Conservation (phyloP, 2,797 vertebrate species). For the Melanotaenia trifasciata region DNA sequence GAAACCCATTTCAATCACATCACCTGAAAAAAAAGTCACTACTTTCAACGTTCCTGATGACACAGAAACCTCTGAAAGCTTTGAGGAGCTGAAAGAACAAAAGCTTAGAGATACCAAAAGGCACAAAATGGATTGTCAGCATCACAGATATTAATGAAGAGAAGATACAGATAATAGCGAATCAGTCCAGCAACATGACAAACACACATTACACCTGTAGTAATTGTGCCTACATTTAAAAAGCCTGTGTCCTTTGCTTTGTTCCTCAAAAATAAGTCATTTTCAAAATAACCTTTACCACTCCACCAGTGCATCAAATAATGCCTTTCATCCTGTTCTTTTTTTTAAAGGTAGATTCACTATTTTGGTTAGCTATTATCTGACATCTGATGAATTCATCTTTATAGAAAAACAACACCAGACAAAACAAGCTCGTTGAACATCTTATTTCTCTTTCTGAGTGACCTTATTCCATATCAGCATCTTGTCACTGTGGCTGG, state of each 20-base stretch:
- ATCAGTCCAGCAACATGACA: slow-evolving; percentile 5
- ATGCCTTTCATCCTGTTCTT: background rate
- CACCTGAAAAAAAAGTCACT: slow-evolving; percentile 19
- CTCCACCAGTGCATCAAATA: slow-evolving; percentile 17
- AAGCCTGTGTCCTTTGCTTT: slow-evolving; percentile 7
- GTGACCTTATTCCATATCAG: slow-evolving; percentile 35
- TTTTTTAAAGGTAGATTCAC: background rate
- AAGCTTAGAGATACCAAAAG: background rate
- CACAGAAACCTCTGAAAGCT: slow-evolving; percentile 15
- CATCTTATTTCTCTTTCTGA: slow-evolving; percentile 12
- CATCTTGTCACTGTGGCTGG: slow-evolving; percentile 33
- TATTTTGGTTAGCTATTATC: background rate
- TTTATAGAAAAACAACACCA: background rate
- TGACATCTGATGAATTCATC: background rate
- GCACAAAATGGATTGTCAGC: background rate
- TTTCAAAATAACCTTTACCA: slow-evolving; percentile 15
- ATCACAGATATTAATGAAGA: slow-evolving; percentile 12
- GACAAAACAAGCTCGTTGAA: slow-evolving; percentile 1
- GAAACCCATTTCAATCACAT: slow-evolving; percentile 1
- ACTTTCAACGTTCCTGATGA: slow-evolving; percentile 6
- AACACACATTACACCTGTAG: slow-evolving; percentile 13
- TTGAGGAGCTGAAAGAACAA: slow-evolving; percentile 23
- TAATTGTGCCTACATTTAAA: slow-evolving; percentile 28
- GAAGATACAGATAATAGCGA: slow-evolving; percentile 27
- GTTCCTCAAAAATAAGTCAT: slow-evolving; percentile 30